These are phyloP conservation scores for Cosmia pyralina DNA, from an alignment of 2,888 invertebrate genomes.

Conservation along the genomic window DNA sequence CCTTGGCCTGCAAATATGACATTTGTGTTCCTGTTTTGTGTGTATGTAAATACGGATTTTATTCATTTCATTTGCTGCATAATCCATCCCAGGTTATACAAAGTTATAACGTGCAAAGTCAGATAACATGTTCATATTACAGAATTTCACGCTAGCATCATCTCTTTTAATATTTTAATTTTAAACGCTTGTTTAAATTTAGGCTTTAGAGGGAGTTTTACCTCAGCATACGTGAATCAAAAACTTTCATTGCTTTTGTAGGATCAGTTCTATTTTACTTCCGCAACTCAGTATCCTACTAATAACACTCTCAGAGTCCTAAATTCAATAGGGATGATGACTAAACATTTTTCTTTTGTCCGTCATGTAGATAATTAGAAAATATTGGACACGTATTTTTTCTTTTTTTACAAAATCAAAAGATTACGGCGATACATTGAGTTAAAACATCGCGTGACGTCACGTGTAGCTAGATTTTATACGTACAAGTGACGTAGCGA, in stretches of 20 bases:
- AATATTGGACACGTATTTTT: no score
- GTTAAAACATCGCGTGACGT: no score
- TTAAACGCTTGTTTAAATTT: not conserved
- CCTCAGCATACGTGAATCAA: not conserved
- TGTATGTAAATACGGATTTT: not conserved
- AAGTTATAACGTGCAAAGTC: not conserved
- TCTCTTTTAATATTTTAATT: not conserved
- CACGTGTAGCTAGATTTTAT: no score
- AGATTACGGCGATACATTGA: no score
- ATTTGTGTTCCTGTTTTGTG: not conserved
- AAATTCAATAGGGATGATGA: no score
- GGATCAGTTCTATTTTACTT: not conserved
- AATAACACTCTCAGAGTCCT: not conserved
- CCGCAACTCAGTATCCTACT: not conserved
- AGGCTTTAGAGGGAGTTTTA: not conserved
- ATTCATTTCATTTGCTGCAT: not conserved
- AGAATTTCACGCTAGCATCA: not conserved
- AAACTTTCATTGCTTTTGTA: rapidly evolving
- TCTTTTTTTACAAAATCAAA: no score
- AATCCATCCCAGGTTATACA: not conserved
- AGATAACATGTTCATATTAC: no score
- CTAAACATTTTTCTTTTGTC: no score
- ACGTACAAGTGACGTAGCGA: no score
- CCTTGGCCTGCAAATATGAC: not conserved
- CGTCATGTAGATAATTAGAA: no score